Conservation (phyloP, 1,140 invertebrate species). For the Lordiphosa stackelbergi region DNA sequence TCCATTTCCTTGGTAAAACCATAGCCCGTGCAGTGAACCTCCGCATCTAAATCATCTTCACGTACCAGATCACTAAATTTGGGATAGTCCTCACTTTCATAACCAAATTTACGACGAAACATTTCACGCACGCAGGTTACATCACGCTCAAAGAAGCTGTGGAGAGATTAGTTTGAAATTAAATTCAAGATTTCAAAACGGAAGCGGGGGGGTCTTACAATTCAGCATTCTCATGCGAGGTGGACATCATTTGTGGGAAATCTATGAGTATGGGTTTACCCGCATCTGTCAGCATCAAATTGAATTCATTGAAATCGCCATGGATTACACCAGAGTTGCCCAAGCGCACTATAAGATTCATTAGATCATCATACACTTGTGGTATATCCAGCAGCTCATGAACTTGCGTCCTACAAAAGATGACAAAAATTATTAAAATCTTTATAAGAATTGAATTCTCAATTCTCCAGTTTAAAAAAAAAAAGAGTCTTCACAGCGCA, state of each 20-base stretch:
- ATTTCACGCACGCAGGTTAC: constrained; percentile 95
- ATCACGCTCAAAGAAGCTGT: constrained; percentile 95
- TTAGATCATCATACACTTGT: constrained; percentile 93
- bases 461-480: no score
- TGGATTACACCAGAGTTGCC: constrained; percentile 98
- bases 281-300: constrained; percentile 92
- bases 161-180: constrained; percentile 7
- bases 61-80: constrained; percentile 91
- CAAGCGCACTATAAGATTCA: constrained; percentile 94
- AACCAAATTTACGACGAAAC: constrained; percentile 93
- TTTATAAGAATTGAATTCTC: no score
- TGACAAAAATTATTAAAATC: background rate
- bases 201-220: constrained; percentile 80
- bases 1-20: constrained; percentile 92
- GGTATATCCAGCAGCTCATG: constrained; percentile 87
- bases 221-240: constrained; percentile 93
- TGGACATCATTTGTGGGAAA: constrained; percentile 99
- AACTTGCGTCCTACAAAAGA: constrained; percentile 85
- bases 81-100: constrained; percentile 93
- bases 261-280: constrained; percentile 95
- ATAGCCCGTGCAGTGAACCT: constrained; percentile 94
- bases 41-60: constrained; percentile 90
- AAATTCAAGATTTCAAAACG: background rate
- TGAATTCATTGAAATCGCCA: constrained; percentile 99
- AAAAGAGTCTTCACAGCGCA: no score